Base-by-base conservation (phyloP, 2,113 vertebrate species). In the Elgaria multicarinata region DNA sequence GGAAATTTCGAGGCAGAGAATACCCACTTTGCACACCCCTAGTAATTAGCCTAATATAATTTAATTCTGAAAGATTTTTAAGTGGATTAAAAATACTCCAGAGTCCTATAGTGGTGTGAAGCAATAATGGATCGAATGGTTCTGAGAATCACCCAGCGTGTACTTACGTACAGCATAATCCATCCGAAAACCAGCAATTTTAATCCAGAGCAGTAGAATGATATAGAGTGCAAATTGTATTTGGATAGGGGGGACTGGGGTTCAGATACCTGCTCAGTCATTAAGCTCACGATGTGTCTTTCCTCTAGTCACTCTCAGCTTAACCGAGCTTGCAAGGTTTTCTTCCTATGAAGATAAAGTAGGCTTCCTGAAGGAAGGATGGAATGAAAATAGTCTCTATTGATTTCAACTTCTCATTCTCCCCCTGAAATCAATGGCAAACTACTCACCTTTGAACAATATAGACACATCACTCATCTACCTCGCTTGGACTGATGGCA, bases 401-500 rank as follows among this genome's bases (percentile, higher is more conserved):
- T 85, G 46, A 24, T 26, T 72, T 85, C 33, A 24, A n/a, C 14
- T 72, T 53, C 33, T 91, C 93, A 92, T 92, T 92, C 91, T 95
- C 96, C 93, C 64, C 55, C 94, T 95, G 96, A 94, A 95, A 95
- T 95, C 89, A 94, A 95, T 58, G 50, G 96, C 92, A 88, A 94
- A 92, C 83, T 95, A 87, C 91, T 92, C 85, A 81, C 92, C 92
- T 94, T 93, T 95, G 87, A 89, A 77, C 86, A 83, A 26, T 24
- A 89, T 0, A 75, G 69, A 33, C 83, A 80, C 79, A 80, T n/a
- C n/a, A 77, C 62, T 83, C 92, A 94, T 69, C 80, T 64, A 80
- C 20, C 24, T 39, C 22, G 26, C 31, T 66, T 46, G 6, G 16
- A 58, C 62, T 4, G 2, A 3, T 31, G 64, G 18, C 55, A 58